A percentile compares a stretch with the other conserved stretches of the same genome.
Evolutionary conservation across 1,140 invertebrate species (phyloP).

Genomic region (Sminthurides bifidus): DNA sequence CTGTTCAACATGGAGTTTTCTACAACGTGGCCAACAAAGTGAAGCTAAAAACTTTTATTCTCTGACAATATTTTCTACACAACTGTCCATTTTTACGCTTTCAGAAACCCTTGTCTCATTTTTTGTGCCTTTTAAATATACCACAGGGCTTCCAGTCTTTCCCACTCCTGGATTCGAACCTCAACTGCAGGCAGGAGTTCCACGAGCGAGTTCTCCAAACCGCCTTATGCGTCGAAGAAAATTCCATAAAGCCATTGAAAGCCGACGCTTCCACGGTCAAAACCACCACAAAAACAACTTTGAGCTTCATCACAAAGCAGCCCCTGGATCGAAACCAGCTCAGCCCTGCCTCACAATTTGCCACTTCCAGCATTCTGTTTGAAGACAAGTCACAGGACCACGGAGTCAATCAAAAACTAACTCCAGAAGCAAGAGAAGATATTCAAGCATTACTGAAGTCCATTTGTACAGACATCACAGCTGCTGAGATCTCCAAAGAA

Average conservation of each 20-base stretch:
- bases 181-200: constrained; percentile 18
- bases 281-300: constrained; percentile 10
- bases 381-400: too few relatives aligned
- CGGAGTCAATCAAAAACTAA: too few relatives aligned
- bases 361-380: constrained; percentile 7
- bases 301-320: background rate
- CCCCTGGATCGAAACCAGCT: too few relatives aligned
- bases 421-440: too few relatives aligned
- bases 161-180: constrained; percentile 14
- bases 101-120: background rate
- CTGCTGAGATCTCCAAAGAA: too few relatives aligned
- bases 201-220: constrained; percentile 13
- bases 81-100: background rate
- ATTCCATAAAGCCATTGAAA: constrained; percentile 6
- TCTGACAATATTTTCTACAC: background rate
- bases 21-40: background rate
- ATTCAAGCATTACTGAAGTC: too few relatives aligned
- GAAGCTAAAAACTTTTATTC: background rate
- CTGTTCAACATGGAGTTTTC: background rate
- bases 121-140: too few relatives aligned
- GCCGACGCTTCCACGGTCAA: background rate
- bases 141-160: constrained; percentile 16
- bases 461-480: too few relatives aligned
- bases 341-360: too few relatives aligned
- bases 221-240: constrained; percentile 17